phyloP scores from a whole-genome alignment of 2,888 invertebrate species.

The Tachina lurida region DNA sequence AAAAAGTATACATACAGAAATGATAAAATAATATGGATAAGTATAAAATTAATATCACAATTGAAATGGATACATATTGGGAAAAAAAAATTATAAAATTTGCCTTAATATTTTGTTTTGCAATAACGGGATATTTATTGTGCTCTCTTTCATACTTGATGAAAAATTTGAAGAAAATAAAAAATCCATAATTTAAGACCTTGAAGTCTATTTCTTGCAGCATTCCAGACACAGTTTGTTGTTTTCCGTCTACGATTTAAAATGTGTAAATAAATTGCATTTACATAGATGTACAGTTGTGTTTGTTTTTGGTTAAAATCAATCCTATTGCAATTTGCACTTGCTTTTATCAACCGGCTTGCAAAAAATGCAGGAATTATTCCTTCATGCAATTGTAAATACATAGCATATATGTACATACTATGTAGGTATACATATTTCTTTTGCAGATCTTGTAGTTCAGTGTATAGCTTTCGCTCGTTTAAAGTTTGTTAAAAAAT shows the following conservation, averaged over 20 bases:
- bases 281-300: constrained; percentile 66
- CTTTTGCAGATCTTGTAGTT: constrained; percentile 51
- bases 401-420: too few species aligned
- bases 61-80: too few species aligned
- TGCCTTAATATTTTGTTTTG: neutral
- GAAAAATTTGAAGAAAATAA: neutral
- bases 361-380: too few species aligned
- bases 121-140: neutral
- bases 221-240: neutral
- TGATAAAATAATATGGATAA: neutral
- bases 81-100: too few species aligned
- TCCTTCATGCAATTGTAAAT: too few species aligned
- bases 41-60: too few species aligned
- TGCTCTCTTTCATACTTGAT: neutral
- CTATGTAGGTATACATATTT: too few species aligned
- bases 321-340: neutral
- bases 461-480: constrained; percentile 34
- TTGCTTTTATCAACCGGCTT: constrained; percentile 34
- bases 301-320: constrained; percentile 38
- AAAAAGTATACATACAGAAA: constrained; percentile 8
- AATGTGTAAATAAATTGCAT: neutral
- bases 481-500: constrained; percentile 39
- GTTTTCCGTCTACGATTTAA: neutral
- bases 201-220: constrained; percentile 48
- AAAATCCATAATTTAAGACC: constrained; percentile 31